Conservation (phyloP, 2,888 invertebrate genomes). For the Desoria tigrina region DNA sequence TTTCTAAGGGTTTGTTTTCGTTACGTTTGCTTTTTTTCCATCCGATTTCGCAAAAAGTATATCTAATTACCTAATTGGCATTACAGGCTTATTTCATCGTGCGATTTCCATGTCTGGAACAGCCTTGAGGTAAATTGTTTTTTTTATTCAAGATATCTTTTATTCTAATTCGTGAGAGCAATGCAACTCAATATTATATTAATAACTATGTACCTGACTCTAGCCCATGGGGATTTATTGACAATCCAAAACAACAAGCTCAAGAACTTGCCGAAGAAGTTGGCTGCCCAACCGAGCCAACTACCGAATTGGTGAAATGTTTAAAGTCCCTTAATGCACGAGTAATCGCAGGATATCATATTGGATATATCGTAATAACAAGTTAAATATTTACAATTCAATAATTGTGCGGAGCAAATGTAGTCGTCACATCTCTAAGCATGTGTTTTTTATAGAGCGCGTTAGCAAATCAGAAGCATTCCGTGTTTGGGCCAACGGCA, state of each 20-base stretch:
- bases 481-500: conserved; percentile 46
- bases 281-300: conserved; percentile 35
- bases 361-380: conserved; percentile 38
- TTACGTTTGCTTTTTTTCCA: neutral
- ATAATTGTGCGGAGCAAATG: neutral
- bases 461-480: conserved; percentile 38
- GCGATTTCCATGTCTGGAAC: conserved; percentile 42
- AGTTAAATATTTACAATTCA: too few species aligned
- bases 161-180: too few species aligned
- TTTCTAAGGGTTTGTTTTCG: conserved; percentile 31
- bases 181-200: too few species aligned
- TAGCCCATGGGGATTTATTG: conserved; percentile 38
- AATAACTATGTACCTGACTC: too few species aligned
- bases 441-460: conserved; percentile 35
- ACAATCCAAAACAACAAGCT: conserved; percentile 29
- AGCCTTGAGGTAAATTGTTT: too few species aligned
- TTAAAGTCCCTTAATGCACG: conserved; percentile 31
- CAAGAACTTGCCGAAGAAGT: conserved; percentile 30
- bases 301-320: conserved; percentile 28
- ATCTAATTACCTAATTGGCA: too few species aligned
- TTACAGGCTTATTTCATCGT: conserved; percentile 34
- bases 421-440: neutral
- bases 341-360: conserved; percentile 38
- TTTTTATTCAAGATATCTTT: too few species aligned
- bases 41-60: neutral